phyloP scores from a whole-genome alignment of 2,888 invertebrate species.

The Chloroclysta siterata region DNA sequence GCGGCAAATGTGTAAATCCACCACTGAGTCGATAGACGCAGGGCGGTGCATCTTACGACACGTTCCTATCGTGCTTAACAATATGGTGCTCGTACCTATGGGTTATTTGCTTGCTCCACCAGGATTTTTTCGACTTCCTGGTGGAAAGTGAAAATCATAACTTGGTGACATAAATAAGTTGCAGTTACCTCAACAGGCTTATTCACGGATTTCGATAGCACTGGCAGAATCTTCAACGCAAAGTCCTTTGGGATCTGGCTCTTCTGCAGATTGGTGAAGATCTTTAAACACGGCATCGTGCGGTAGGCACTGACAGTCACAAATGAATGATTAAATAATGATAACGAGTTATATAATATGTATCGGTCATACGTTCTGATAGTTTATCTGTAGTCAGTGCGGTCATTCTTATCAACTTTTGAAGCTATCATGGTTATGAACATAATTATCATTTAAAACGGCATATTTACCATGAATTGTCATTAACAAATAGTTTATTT shows the following conservation, averaged over 20 bases:
- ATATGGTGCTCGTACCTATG: too few relatives aligned
- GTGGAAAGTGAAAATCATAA: too few relatives aligned
- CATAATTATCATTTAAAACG: too few relatives aligned
- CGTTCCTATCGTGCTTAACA: too few relatives aligned
- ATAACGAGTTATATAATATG: neutral
- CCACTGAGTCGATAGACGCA: too few relatives aligned
- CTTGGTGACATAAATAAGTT: neutral
- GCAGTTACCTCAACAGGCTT: slow-evolving; percentile 53
- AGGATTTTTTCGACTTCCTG: too few relatives aligned
- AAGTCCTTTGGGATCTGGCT: slow-evolving; percentile 63
- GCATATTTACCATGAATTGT: too few relatives aligned
- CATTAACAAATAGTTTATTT: too few relatives aligned
- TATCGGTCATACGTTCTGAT: neutral
- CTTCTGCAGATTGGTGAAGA: slow-evolving; percentile 63
- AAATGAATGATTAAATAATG: neutral
- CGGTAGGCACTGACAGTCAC: neutral
- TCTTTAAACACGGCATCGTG: slow-evolving; percentile 67
- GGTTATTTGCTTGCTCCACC: too few relatives aligned
- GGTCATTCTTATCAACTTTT: neutral
- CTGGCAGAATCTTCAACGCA: slow-evolving; percentile 58
- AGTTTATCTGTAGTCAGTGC: slow-evolving; percentile 4
- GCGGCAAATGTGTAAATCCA: too few relatives aligned
- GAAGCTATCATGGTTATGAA: too few relatives aligned
- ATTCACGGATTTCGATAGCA: slow-evolving; percentile 51
- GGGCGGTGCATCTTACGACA: too few relatives aligned